phyloP scores from a whole-genome alignment of 2,888 invertebrate genomes.

The Eudemis profundana region DNA sequence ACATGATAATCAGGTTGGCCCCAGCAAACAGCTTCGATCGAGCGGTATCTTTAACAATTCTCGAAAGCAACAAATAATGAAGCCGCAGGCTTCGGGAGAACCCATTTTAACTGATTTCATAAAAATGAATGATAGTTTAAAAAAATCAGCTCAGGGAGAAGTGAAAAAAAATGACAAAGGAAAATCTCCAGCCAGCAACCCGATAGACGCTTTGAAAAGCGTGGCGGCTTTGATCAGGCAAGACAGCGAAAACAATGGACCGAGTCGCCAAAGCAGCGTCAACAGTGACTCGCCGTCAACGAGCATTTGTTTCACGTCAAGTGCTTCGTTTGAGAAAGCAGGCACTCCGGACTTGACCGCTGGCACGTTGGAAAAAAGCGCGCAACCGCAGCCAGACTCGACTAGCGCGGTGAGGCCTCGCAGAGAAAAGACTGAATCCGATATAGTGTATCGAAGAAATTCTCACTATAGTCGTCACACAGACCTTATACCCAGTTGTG shows the following conservation, averaged over 20 bases:
- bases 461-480: constrained; percentile 78
- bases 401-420: constrained; percentile 87
- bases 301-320: constrained; percentile 70
- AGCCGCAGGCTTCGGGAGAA: constrained; percentile 84
- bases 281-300: constrained; percentile 79
- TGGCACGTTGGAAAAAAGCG: constrained; percentile 65
- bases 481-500: constrained; percentile 72
- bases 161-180: constrained; percentile 69
- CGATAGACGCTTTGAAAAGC: constrained; percentile 77
- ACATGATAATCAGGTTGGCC: constrained; percentile 78
- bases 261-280: constrained; percentile 75
- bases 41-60: constrained; percentile 90
- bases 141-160: constrained; percentile 76
- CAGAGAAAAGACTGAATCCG: constrained; percentile 95
- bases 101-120: constrained; percentile 90
- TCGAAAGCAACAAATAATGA: constrained; percentile 84
- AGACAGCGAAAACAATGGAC: constrained; percentile 68
- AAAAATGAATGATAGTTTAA: constrained; percentile 83
- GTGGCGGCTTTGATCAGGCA: constrained; percentile 77
- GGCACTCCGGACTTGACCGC: constrained; percentile 75
- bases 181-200: constrained; percentile 66
- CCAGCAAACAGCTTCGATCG: constrained; percentile 84
- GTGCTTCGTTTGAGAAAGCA: constrained; percentile 70
- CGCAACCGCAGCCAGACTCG: constrained; percentile 57
- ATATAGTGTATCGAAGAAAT: constrained; percentile 90